phyloP scores from a whole-genome alignment of 2,888 invertebrate genomes.

The Catotricha subobsoleta region DNA sequence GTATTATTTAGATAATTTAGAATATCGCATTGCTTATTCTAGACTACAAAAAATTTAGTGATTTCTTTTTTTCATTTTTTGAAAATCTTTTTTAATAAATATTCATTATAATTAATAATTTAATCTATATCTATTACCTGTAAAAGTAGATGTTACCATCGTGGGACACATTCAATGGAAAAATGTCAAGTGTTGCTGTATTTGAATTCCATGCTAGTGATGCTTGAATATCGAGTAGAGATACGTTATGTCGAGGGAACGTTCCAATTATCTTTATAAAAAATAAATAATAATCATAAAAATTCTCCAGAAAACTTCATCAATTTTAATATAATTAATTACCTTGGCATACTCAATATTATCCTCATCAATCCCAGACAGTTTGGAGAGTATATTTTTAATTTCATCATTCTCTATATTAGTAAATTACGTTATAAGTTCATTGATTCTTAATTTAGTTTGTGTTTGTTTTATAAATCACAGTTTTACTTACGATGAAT shows the following conservation, averaged over 20 bases:
- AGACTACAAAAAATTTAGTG: background rate
- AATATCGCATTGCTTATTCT: too few relatives aligned
- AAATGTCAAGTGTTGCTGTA: conserved; percentile 33
- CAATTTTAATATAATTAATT: conserved; percentile 5
- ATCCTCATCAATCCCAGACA: conserved; percentile 42
- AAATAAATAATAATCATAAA: conserved; percentile 1
- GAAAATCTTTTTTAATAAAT: too few relatives aligned
- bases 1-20: too few relatives aligned
- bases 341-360: conserved; percentile 42
- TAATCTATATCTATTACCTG: conserved; percentile 31
- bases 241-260: conserved; percentile 42
- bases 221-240: conserved; percentile 38
- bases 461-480: background rate
- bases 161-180: conserved; percentile 38
- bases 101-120: background rate
- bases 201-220: conserved; percentile 43
- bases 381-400: conserved; percentile 29
- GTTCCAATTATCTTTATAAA: conserved; percentile 26
- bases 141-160: conserved; percentile 48
- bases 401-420: conserved; percentile 29
- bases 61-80: too few relatives aligned
- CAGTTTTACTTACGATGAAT: conserved; percentile 31
- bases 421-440: background rate
- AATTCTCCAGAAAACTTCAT: background rate
- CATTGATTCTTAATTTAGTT: background rate